A percentile compares a stretch with the other conserved stretches of the same genome.
Evolutionary conservation across 92 coral and sea anemone genomes (phyloP).

Genomic region (Zoanthus sociatus): DNA sequence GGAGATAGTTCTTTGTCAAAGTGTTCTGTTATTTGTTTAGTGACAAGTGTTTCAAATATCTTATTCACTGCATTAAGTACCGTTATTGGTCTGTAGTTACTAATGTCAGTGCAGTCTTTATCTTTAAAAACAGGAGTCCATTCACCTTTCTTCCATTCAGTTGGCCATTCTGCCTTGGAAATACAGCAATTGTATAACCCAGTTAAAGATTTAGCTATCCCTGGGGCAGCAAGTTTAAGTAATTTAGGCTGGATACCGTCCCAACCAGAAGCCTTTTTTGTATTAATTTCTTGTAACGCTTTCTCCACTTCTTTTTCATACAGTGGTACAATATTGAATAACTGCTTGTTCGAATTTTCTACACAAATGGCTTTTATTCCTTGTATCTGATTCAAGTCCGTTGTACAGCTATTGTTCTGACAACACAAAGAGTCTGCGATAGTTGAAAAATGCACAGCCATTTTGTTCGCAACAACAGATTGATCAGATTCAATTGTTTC

Average conservation of each 20-base stretch:
- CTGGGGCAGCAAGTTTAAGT: neutral
- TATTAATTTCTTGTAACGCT: neutral
- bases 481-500: neutral
- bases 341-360: neutral
- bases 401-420: neutral
- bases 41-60: neutral
- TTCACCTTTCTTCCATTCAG: neutral
- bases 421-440: neutral
- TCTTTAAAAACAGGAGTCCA: neutral
- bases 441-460: neutral
- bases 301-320: neutral
- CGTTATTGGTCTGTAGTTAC: too few relatives aligned
- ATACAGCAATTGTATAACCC: neutral
- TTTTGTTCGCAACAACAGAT: neutral
- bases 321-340: neutral
- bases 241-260: neutral
- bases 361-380: neutral
- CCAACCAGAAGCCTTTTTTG: neutral
- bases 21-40: neutral
- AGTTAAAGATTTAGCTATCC: neutral
- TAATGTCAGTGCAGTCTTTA: too few relatives aligned
- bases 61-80: neutral
- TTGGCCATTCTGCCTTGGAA: neutral
- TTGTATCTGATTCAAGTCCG: neutral
- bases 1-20: neutral